phyloP scores from a whole-genome alignment of 2,797 vertebrate species.

The Lepus oiostolus region DNA sequence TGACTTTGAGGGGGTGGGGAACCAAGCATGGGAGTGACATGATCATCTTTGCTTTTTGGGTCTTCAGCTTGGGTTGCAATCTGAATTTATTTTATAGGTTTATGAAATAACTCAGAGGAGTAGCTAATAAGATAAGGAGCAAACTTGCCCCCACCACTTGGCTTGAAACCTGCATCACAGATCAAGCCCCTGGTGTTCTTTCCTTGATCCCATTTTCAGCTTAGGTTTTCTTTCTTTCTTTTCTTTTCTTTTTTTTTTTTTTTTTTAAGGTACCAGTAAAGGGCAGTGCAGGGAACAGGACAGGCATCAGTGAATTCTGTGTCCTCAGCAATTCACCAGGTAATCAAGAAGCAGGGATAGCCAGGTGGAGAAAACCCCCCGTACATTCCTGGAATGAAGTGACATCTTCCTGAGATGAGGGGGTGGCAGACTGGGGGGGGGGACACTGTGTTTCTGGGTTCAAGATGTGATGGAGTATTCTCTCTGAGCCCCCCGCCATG shows the following conservation, averaged over 20 bases:
- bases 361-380: neutral
- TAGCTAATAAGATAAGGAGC: neutral
- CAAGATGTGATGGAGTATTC: neutral
- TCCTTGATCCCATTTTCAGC: neutral
- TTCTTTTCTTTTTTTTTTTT: neutral
- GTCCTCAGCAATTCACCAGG: neutral
- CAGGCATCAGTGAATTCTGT: neutral
- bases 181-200: neutral
- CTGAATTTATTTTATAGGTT: neutral
- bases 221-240: neutral
- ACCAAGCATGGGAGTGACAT: neutral
- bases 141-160: no score
- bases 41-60: neutral
- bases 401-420: neutral
- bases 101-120: constrained; percentile 11
- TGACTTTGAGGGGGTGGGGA: neutral
- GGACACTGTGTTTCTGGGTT: neutral
- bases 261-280: neutral
- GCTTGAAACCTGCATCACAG: neutral
- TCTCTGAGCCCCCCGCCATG: neutral
- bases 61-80: neutral
- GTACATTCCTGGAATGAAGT: neutral
- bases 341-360: neutral
- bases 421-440: neutral
- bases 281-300: neutral